A percentile compares a stretch with the other conserved stretches of the same genome.
phyloP scores from a whole-genome alignment of 2,888 invertebrate species.

The Galerucella calmariensis region DNA sequence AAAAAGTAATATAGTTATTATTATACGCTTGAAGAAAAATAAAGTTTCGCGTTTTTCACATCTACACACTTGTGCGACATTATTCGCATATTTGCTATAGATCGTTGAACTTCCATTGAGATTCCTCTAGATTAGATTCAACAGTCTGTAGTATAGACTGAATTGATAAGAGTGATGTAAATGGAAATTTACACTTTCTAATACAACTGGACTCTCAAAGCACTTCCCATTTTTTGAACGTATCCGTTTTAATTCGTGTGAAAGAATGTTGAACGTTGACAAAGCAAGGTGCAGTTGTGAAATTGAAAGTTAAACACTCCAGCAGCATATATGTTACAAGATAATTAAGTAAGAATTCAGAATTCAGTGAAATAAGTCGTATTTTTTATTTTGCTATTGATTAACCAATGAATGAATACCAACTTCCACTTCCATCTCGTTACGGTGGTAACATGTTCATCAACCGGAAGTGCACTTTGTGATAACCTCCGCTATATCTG shows the following conservation, averaged over 20 bases:
- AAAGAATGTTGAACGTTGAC: background rate
- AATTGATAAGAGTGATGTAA: slow-evolving; percentile 3
- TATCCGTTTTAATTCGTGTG: background rate
- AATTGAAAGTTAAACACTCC: background rate
- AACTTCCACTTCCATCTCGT: slow-evolving; percentile 12
- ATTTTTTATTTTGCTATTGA: background rate
- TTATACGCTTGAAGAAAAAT: too few relatives aligned
- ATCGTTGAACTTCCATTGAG: slow-evolving; percentile 10
- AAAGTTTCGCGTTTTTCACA: slow-evolving; percentile 13
- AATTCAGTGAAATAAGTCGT: background rate
- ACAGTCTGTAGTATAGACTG: slow-evolving; percentile 4
- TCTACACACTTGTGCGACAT: slow-evolving; percentile 13
- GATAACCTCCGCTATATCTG: slow-evolving; percentile 18
- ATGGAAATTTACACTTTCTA: slow-evolving; percentile 18
- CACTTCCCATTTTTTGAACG: background rate
- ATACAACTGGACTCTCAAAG: background rate
- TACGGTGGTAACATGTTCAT: slow-evolving; percentile 26
- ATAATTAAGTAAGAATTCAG: too few relatives aligned
- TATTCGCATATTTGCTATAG: slow-evolving; percentile 27
- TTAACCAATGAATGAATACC: background rate
- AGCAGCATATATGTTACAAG: too few relatives aligned
- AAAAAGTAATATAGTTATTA: too few relatives aligned
- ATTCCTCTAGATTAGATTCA: slow-evolving; percentile 5
- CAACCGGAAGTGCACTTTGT: slow-evolving; percentile 31
- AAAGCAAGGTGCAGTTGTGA: background rate